Conservation (phyloP, 1,140 invertebrate species). For the Drosophila yakuba region DNA sequence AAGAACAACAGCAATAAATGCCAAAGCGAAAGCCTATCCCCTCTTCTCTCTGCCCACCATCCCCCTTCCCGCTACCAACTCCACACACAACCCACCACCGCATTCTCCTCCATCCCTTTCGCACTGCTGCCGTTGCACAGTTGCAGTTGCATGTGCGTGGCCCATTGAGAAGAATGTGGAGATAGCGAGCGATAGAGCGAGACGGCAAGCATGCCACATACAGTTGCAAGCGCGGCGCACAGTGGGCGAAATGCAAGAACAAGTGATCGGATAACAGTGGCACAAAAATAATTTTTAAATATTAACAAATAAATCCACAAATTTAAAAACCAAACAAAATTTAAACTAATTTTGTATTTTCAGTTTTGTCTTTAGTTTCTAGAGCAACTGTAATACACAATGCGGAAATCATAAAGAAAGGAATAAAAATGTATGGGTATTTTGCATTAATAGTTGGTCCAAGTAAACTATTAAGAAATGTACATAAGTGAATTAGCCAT, state of each 20-base stretch:
- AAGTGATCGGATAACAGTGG: too few relatives aligned
- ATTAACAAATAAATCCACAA: too few relatives aligned
- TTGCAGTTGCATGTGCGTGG: conserved; percentile 38
- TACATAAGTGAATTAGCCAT: too few relatives aligned
- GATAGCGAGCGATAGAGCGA: conserved; percentile 27
- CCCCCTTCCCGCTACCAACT: too few relatives aligned
- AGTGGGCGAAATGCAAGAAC: conserved; percentile 11
- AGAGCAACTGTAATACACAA: too few relatives aligned
- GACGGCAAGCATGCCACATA: conserved; percentile 23
- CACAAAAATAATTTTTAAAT: too few relatives aligned
- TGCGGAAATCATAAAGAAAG: neutral
- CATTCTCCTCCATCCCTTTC: neutral
- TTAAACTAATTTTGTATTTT: too few relatives aligned
- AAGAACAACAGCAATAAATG: conserved; percentile 36
- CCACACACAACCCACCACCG: too few relatives aligned
- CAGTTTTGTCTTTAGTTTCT: too few relatives aligned
- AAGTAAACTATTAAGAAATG: neutral
- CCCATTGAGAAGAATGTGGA: conserved; percentile 43
- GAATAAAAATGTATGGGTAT: neutral
- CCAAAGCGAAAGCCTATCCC: conserved; percentile 6
- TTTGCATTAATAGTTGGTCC: neutral
- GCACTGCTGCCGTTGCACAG: conserved; percentile 20
- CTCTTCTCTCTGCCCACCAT: neutral
- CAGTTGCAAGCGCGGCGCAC: conserved; percentile 33
- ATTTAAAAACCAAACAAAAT: too few relatives aligned